Evolutionary conservation across 92 coral and sea anemone species (phyloP), one percentile per base, ranked within the genome.

Genomic region (Bergia sp.): DNA sequence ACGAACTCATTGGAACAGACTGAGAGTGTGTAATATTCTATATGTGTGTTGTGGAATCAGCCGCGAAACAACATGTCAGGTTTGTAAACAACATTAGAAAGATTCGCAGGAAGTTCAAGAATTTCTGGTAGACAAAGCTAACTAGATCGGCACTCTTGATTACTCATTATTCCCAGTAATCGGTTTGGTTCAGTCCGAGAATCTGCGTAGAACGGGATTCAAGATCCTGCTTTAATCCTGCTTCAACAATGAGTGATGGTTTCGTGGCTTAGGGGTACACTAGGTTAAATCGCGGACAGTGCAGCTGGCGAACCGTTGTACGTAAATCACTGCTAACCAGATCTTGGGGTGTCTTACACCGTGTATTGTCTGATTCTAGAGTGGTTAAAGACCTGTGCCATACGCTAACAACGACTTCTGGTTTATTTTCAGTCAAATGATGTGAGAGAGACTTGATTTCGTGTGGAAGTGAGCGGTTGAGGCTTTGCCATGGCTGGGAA

Each of bases 71-170:
- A 45, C 40, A 44, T 84, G 87, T 71, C 87, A 84, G 87, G 78
- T 84, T 84, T 39, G 87, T 84, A 84, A 84, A 84, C 87, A 84
- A 43, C 23, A 47, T 43, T 84, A 84, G 78, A 84, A 45, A 71
- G 77, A 71, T 50, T 84, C 87, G 66, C 87, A 84, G 87, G 87
- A 84, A 84, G 87, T 84, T 71, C 53, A 84, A 84, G 87, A 84
- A 84, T 84, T 84, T 69, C 16, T 71, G 44, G 37, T 71, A 72
- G 78, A 69, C 87, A 84, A 84, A 84, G 87, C 79, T 71, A 29
- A 18, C 55, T 41, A 36, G 87, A 71, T 45, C 55, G 79, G 21
- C 65, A 41, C 76, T 47, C 75, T 44, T 13, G 50, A 29, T 84
- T 36, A 45, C 61, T 44, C 29, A 29, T 29, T 29, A 36, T 69